phyloP scores from a whole-genome alignment of 2,113 vertebrate species.

The Cettia cetti region DNA sequence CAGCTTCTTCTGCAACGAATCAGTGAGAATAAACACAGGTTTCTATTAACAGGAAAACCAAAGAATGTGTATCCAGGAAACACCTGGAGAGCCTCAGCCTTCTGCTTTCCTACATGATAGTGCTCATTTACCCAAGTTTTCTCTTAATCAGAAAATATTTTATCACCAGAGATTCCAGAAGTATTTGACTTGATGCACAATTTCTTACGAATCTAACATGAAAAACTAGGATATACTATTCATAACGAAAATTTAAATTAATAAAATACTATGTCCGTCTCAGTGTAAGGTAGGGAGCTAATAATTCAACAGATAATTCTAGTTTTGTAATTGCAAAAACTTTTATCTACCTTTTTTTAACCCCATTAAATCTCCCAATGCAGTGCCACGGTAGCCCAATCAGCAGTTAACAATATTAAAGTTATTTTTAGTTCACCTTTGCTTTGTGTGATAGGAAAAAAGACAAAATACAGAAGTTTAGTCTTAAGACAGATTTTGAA shows the following conservation, averaged over 20 bases:
- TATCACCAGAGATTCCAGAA: not conserved
- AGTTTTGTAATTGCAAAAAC: not conserved
- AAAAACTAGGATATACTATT: not conserved
- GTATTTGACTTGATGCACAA: not conserved
- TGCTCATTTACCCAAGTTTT: not conserved
- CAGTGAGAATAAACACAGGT: not conserved
- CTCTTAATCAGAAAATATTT: not conserved
- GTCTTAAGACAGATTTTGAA: constrained; percentile 49
- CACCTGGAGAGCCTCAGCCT: constrained; percentile 6
- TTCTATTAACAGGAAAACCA: not conserved
- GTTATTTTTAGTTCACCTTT: constrained; percentile 61
- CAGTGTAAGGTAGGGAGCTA: not conserved
- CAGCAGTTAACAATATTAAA: constrained; percentile 30
- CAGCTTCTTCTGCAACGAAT: constrained; percentile 1
- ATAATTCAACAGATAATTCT: not conserved
- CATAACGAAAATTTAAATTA: not conserved
- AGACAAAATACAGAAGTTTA: constrained; percentile 11
- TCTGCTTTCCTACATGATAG: not conserved
- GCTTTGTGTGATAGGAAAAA: constrained; percentile 31
- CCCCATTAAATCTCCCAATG: not conserved
- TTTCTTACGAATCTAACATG: not conserved
- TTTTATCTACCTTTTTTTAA: not conserved
- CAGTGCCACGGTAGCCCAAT: constrained; percentile 43
- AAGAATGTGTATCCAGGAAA: not conserved
- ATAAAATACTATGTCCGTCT: not conserved